A percentile compares a stretch with the other conserved stretches of the same genome.
These are phyloP conservation scores for Nomada hirtipes DNA, from an alignment of 2,888 invertebrate genomes.

Conservation along the genomic window DNA sequence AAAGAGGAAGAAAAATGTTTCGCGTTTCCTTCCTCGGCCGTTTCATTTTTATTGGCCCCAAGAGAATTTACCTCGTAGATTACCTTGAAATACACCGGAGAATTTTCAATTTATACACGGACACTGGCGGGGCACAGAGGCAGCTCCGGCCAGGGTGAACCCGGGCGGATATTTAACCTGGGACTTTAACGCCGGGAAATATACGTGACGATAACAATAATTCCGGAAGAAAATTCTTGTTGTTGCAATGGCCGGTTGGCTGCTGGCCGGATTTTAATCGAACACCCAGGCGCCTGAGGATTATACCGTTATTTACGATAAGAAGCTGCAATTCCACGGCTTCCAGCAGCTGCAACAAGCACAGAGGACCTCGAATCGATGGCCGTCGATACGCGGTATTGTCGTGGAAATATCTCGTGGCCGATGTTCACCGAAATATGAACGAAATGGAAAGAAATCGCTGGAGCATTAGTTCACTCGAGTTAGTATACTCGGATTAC, in stretches of 20 bases:
- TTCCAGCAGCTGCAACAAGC: background rate
- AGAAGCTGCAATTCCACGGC: slow-evolving; percentile 30
- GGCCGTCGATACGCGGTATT: slow-evolving; percentile 9
- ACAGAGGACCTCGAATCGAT: slow-evolving; percentile 28
- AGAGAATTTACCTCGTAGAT: slow-evolving; percentile 58
- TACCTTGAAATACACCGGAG: slow-evolving; percentile 57
- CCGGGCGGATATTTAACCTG: slow-evolving; percentile 53
- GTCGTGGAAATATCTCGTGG: background rate
- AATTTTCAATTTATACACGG: slow-evolving; percentile 55
- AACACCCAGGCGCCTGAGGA: slow-evolving; percentile 29
- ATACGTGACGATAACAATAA: slow-evolving; percentile 61
- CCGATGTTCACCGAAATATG: background rate
- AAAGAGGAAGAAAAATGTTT: slow-evolving; percentile 33
- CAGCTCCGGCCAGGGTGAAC: slow-evolving; percentile 3
- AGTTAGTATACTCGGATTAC: too few species aligned
- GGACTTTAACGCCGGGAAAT: slow-evolving; percentile 48
- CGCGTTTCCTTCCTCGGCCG: slow-evolving; percentile 45
- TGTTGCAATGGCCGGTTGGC: slow-evolving; percentile 7
- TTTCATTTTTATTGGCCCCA: slow-evolving; percentile 58
- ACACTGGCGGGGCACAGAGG: background rate
- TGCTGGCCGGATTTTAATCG: slow-evolving; percentile 54
- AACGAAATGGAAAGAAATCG: background rate
- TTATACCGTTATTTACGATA: slow-evolving; percentile 55
- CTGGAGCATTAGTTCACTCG: background rate
- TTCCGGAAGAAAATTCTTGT: slow-evolving; percentile 54